Evolutionary conservation across 2,113 vertebrate genomes (phyloP), one percentile per base, ranked within the genome.

Genomic region (Sitta europaea): DNA sequence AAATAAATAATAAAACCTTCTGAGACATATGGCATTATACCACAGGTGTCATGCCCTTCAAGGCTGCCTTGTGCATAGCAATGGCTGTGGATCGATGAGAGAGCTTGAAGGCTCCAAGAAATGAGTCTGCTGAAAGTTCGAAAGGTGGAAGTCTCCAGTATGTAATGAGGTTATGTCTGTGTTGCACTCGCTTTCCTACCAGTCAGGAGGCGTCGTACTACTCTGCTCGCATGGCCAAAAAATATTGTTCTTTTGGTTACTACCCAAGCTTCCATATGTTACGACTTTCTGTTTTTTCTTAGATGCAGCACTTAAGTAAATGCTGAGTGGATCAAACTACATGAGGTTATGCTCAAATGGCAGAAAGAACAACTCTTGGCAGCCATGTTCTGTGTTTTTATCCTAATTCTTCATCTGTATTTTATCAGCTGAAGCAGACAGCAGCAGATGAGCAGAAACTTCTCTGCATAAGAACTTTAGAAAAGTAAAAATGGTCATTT

Each of bases 381-480:
- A 98, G 90, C 54, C 70, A 27, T 27, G 0, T 95, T 97, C 85
- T 92, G 15, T 92, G 96, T 96, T 97, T 97, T 97, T 96, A 75
- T 90, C 94, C 91, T 97, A 96, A 96, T 97, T 97, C 92, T 78
- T 87, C 89, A 90, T 97, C 97, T 98, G 97, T 94, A 89, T 97
- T 98, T 97, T 97, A 97, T 98, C 98, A 97, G 91, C 94, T 94
- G 93, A 97, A 94, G 87, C 96, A 97, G 96, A 96, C 93, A 94
- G 89, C 82, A 85, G 35, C 96, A 98, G 96, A 97, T 96, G 96
- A 97, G 74, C 87, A 97, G 84, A 94, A 97, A 97, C 91, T 94
- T 97, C 68, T 85, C 94, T 91, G 88, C 78, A 13, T 86, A 78
- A 68, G 82, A 93, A 92, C 38, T 90, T 92, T 7, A 94, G 94